Base-by-base conservation (phyloP, 2,888 invertebrate genomes). In the Drosophila tripunctata region DNA sequence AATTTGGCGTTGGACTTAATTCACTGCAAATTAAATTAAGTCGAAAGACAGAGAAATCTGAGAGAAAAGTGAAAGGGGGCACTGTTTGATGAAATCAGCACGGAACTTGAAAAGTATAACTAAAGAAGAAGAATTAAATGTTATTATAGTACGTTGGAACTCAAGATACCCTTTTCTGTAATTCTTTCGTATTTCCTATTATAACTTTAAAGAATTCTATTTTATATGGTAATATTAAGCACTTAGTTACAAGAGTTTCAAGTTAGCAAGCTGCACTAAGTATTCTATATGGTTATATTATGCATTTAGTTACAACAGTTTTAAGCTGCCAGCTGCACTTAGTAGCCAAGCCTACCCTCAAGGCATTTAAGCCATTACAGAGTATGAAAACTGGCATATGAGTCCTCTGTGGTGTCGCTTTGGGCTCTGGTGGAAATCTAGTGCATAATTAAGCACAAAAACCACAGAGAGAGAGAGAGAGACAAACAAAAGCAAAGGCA, bases 361-460 rank as follows among this genome's bases (percentile, higher is more conserved):
- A 1, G 8, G 2, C 27, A 5, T 43, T 14, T 4, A 21, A 5
- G 24, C 8, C 43, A 31, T 35, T 21, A 15, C 17, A 24, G 31
- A 4, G 36, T 35, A 66, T 40, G 33, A 22, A 33, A 69, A 30
- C 55, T 22, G 38, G 6, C 24, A 48, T 35, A 52, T 72, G 43
- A 50, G 56, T 65, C n/a, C 44, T 35, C 50, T 48, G 43, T 21
- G 56, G 33, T 44, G 60, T n/a, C 57, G 24, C 57, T 44, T 48
- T 71, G 36, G 38, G 15, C 51, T 51, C 58, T 54, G 70, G 50
- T 61, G 50, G 33, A 35, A 52, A 40, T 63, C 57, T 67, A 62
- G 64, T 82, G 66, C 76, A 79, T 79, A 79, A 82, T 85, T 79
- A 79, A 79, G 72, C 68, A 33, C 44, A 65, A 41, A 65, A 75